Conservation (phyloP, 2,113 vertebrate species). For the Diadophis punctatus region DNA sequence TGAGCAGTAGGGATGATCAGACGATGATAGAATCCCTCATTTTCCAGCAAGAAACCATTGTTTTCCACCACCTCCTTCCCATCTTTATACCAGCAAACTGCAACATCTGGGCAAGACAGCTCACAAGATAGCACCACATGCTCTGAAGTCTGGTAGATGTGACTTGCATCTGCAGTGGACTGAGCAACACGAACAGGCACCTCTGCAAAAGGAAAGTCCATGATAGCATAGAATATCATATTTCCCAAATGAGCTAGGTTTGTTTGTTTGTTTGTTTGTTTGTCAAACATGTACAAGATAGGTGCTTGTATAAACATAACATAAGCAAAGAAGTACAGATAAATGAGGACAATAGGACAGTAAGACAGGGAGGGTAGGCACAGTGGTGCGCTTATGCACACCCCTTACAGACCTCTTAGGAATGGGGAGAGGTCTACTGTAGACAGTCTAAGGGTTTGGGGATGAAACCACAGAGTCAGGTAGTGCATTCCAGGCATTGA, state of each 20-base stretch:
- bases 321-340: too few species aligned
- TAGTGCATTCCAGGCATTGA: too few species aligned
- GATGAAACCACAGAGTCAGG: too few species aligned
- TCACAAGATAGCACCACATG: conserved; percentile 87
- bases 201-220: conserved; percentile 66
- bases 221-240: neutral
- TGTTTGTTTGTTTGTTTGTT: too few species aligned
- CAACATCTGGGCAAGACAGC: conserved; percentile 74
- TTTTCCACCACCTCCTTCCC: conserved; percentile 73
- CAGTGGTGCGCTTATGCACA: too few species aligned
- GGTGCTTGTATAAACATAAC: too few species aligned
- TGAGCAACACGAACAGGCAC: conserved; percentile 79
- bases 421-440: too few species aligned
- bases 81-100: conserved; percentile 84
- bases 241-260: neutral
- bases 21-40: conserved; percentile 72
- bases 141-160: conserved; percentile 75
- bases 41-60: conserved; percentile 75
- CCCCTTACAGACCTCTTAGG: too few species aligned
- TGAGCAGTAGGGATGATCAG: conserved; percentile 81
- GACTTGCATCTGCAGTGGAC: conserved; percentile 73
- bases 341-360: too few species aligned
- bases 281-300: too few species aligned
- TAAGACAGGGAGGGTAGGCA: too few species aligned
- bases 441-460: too few species aligned